Conservation (phyloP, 2,797 vertebrate genomes). For the Pangasius larnaudii region DNA sequence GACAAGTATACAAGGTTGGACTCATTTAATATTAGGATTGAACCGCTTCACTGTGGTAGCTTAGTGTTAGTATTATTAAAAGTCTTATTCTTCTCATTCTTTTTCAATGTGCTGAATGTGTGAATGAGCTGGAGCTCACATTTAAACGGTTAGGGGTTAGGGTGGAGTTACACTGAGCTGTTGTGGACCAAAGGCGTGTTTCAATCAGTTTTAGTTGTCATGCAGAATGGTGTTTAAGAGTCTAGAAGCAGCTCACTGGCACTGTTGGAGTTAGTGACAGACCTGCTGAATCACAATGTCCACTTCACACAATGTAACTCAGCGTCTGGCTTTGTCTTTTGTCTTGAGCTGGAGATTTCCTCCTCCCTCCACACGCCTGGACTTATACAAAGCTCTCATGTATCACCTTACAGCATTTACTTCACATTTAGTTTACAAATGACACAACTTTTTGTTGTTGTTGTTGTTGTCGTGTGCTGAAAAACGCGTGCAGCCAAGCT, state of each 20-base stretch:
- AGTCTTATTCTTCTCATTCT: too few species aligned
- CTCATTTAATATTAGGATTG: neutral
- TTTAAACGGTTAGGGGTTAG: neutral
- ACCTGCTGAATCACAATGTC: neutral
- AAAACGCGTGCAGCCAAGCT: too few species aligned
- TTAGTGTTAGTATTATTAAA: neutral
- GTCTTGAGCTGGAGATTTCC: neutral
- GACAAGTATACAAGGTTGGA: constrained; percentile 92
- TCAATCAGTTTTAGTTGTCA: too few species aligned
- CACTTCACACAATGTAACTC: neutral
- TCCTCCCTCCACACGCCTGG: neutral
- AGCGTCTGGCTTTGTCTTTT: constrained; percentile 6
- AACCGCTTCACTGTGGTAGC: neutral
- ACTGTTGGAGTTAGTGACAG: neutral
- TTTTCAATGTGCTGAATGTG: too few species aligned
- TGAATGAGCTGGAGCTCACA: too few species aligned
- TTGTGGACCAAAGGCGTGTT: constrained; percentile 22
- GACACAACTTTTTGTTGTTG: neutral
- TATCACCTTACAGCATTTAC: neutral
- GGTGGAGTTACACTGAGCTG: neutral
- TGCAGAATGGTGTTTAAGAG: too few species aligned
- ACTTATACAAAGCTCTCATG: neutral
- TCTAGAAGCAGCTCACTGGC: neutral
- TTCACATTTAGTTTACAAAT: neutral
- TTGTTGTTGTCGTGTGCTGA: neutral